Evolutionary conservation across 92 coral and sea anemone genomes (phyloP).

Genomic region (Heliopora coerulea): DNA sequence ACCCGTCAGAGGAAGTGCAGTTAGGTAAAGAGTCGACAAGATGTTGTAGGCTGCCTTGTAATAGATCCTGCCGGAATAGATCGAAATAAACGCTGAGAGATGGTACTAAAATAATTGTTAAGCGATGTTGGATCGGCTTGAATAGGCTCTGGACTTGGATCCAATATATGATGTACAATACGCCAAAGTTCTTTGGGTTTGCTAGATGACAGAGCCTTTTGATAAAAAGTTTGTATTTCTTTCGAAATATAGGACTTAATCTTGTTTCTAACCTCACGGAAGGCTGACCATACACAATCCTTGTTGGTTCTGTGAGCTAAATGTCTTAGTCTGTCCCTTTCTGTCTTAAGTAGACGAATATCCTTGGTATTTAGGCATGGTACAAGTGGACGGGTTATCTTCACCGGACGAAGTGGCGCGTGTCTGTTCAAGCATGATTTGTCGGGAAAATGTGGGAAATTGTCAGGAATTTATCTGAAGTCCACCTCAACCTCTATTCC

Average conservation of each 20-base stretch:
- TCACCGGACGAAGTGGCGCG: slow-evolving; percentile 3
- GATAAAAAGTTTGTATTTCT: slow-evolving; percentile 15
- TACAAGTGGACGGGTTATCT: slow-evolving; percentile 36
- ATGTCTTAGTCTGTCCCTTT: slow-evolving; percentile 32
- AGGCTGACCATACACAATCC: slow-evolving; percentile 26
- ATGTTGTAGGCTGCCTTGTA: slow-evolving; percentile 4
- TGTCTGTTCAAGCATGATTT: slow-evolving; percentile 26
- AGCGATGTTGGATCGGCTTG: neutral
- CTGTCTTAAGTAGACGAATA: slow-evolving; percentile 31
- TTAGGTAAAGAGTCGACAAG: slow-evolving; percentile 16
- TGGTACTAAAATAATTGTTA: slow-evolving; percentile 24
- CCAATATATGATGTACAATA: slow-evolving; percentile 27
- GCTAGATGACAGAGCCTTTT: slow-evolving; percentile 9
- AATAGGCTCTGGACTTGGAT: slow-evolving; percentile 37
- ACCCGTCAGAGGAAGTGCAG: neutral
- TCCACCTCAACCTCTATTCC: too few species aligned
- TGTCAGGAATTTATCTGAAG: too few species aligned
- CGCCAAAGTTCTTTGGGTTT: slow-evolving; percentile 16
- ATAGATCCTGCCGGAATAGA: slow-evolving; percentile 12
- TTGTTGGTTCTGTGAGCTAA: slow-evolving; percentile 35
- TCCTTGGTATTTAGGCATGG: slow-evolving; percentile 35
- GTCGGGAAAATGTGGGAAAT: too few species aligned
- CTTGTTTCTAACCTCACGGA: slow-evolving; percentile 34
- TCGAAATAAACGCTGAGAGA: slow-evolving; percentile 21
- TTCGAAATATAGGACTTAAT: slow-evolving; percentile 18